Evolutionary conservation across 2,888 invertebrate species (phyloP).

Genomic region (Euplagia quadripunctaria): DNA sequence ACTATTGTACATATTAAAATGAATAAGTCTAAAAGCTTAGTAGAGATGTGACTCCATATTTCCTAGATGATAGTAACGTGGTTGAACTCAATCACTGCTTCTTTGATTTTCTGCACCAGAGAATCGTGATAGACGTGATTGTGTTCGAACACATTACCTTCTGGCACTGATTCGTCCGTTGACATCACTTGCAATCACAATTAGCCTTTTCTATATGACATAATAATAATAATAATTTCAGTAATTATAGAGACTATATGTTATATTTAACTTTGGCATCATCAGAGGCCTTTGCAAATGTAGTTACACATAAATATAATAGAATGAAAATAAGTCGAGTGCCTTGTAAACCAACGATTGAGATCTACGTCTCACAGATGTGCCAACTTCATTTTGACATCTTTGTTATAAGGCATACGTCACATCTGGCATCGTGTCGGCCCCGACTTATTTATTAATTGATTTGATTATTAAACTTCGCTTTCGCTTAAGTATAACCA

Average conservation of each 20-base stretch:
- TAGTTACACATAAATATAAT: slow-evolving; percentile 38
- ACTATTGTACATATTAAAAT: neutral
- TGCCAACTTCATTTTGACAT: slow-evolving; percentile 43
- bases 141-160: too few relatives aligned
- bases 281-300: slow-evolving; percentile 39
- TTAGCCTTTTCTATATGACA: neutral
- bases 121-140: neutral
- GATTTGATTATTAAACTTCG: neutral
- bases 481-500: neutral
- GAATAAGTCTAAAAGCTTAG: neutral
- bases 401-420: slow-evolving; percentile 3
- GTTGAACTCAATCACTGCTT: neutral
- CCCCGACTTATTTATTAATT: neutral
- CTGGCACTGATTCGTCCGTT: neutral
- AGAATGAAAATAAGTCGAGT: slow-evolving; percentile 36
- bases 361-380: slow-evolving; percentile 14
- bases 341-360: slow-evolving; percentile 42
- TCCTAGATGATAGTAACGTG: neutral
- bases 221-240: slow-evolving; percentile 1
- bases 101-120: neutral
- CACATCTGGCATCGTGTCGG: neutral
- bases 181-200: slow-evolving; percentile 7
- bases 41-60: neutral
- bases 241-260: slow-evolving; percentile 21
- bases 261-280: slow-evolving; percentile 37